Percentiles rank a stretch among this genome's conserved stretches.
phyloP scores from a whole-genome alignment of 2,888 invertebrate genomes.

The Drosophila mimica region DNA sequence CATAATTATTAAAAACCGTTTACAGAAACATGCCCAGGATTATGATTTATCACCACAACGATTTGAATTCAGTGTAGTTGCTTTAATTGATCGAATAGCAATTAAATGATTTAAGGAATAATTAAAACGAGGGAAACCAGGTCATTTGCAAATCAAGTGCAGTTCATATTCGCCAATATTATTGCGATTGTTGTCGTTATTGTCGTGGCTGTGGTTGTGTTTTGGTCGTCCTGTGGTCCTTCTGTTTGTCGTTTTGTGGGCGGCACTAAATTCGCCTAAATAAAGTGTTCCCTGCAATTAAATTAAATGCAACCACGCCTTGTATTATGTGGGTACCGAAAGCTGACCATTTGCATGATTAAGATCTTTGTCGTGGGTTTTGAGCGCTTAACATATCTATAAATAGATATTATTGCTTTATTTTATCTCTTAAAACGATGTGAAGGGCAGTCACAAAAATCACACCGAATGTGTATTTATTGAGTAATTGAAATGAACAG shows the following conservation, averaged over 20 bases:
- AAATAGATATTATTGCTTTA: neutral
- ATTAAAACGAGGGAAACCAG: conserved; percentile 22
- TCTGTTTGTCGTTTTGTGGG: conserved; percentile 25
- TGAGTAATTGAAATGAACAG: neutral
- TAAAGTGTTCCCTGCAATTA: conserved; percentile 37
- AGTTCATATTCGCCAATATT: conserved; percentile 32
- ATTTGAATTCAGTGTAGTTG: neutral
- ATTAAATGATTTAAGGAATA: conserved; percentile 18
- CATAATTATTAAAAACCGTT: neutral
- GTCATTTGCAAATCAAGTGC: conserved; percentile 35
- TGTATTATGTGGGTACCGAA: neutral
- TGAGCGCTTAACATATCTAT: neutral
- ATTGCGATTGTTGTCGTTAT: conserved; percentile 41
- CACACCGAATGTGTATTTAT: neutral
- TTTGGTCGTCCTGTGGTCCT: conserved; percentile 4
- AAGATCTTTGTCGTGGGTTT: neutral
- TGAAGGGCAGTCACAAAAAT: neutral
- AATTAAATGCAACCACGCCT: conserved; percentile 48
- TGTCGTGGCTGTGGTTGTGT: conserved; percentile 23
- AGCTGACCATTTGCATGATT: conserved; percentile 13
- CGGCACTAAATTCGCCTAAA: conserved; percentile 63
- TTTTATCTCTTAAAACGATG: neutral
- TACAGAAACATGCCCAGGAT: neutral
- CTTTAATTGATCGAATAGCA: neutral
- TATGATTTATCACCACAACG: neutral